A percentile compares a stretch with the other conserved stretches of the same genome.
Evolutionary conservation across 2,113 vertebrate species (phyloP).

Genomic region (Garra rufa): DNA sequence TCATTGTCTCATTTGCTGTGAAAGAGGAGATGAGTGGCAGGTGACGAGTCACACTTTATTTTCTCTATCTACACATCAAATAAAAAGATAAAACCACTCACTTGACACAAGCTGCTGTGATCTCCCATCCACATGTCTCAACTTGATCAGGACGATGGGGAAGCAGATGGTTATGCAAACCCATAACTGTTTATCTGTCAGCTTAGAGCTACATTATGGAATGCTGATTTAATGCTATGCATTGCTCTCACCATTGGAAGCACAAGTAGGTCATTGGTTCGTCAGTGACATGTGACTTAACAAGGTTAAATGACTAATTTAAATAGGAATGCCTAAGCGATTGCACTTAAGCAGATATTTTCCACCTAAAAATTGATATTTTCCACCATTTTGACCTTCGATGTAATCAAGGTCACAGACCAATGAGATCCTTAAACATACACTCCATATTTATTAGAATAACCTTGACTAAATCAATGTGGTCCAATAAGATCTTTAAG

Average conservation of each 20-base stretch:
- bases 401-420: not conserved
- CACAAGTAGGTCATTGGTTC: constrained; percentile 23
- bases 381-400: not conserved
- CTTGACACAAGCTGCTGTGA: not conserved
- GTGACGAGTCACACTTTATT: not conserved
- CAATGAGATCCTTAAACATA: not conserved
- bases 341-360: not conserved
- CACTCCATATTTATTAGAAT: not conserved
- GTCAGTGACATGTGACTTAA: constrained; percentile 17
- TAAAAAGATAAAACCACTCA: not conserved
- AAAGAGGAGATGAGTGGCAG: not conserved
- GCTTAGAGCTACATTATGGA: constrained; percentile 2
- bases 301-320: not conserved
- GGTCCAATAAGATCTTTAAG: not conserved
- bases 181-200: constrained; percentile 7
- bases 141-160: not conserved
- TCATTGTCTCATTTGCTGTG: not conserved
- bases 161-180: not conserved
- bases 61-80: not conserved
- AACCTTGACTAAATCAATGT: not conserved
- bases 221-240: not conserved
- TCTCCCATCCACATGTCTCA: not conserved
- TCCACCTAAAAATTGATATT: not conserved
- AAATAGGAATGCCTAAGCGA: not conserved
- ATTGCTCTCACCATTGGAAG: not conserved